Evolutionary conservation across 2,113 vertebrate genomes (phyloP), one percentile per base, ranked within the genome.

Genomic region (Gobius niger): DNA sequence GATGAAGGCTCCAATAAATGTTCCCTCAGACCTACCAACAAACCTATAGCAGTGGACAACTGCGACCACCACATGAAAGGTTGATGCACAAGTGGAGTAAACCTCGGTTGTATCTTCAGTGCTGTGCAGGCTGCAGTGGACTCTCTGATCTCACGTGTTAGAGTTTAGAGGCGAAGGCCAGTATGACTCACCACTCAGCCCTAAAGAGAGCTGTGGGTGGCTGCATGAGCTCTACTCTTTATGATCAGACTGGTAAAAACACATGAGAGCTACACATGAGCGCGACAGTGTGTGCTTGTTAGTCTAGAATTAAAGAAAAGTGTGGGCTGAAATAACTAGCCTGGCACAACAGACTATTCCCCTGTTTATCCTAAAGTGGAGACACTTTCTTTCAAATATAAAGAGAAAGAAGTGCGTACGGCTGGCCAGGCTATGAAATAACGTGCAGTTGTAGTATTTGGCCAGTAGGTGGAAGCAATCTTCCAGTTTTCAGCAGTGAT

Each of bases 401-500:
- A 34, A 34, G 24, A 34, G 1, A 34, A 34, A 34, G 24, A 34
- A 34, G 24, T 34, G 24, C 24, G 24, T 34, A 34, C 24, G 24
- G 24, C 24, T 34, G 5, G 24, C 24, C 24, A 34, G 24, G 57
- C n/a, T 60, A n/a, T 70, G 13, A 16, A 8, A 42, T 3, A n/a
- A 44, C 40, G 9, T 77, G 66, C 47, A 77, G 72, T 90, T 72
- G 54, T 67, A 65, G 47, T 42, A 41, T 1, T 9, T 0, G 14
- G 18, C 83, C 90, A 89, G 72, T 53, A 84, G 84, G 59, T 73
- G 90, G 88, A 47, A 65, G 70, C 80, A 82, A 69, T 5, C 1
- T 13, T 41, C 70, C 67, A 62, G 11, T 44, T 61, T 34, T 83
- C 42, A 64, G 24, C 24, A 34, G 24, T 34, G 24, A 34, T 34